phyloP scores from a whole-genome alignment of 1,140 invertebrate genomes.

The Hycleus phaleratus region DNA sequence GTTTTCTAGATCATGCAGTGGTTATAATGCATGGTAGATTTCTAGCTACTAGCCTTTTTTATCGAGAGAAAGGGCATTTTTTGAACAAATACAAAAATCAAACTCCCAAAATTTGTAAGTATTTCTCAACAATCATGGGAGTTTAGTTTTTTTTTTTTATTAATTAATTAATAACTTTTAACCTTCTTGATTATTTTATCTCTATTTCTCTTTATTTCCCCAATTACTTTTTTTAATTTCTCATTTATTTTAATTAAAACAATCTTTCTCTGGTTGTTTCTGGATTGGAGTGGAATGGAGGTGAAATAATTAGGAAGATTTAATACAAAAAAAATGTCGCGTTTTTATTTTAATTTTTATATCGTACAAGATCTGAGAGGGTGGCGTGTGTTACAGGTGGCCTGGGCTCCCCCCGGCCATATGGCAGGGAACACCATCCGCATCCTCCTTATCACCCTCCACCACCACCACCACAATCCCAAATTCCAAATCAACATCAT shows the following conservation, averaged over 20 bases:
- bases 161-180: not conserved
- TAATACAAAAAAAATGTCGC: too few species aligned
- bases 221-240: too few species aligned
- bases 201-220: not conserved
- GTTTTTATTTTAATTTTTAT: too few species aligned
- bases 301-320: too few species aligned
- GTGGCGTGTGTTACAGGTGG: conserved; percentile 49
- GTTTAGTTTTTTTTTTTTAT: not conserved
- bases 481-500: conserved; percentile 37
- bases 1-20: conserved; percentile 28
- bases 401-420: conserved; percentile 48
- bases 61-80: conserved; percentile 5
- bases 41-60: conserved; percentile 20
- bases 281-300: not conserved
- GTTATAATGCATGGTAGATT: conserved; percentile 33
- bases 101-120: not conserved
- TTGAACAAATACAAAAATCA: not conserved
- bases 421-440: conserved; percentile 44
- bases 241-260: conserved; percentile 1
- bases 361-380: conserved; percentile 24
- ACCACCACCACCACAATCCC: conserved; percentile 38
- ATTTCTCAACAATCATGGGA: not conserved
- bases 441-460: conserved; percentile 36
- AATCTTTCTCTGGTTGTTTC: not conserved
- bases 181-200: not conserved